phyloP scores from a whole-genome alignment of 2,797 vertebrate species.

The Petrocephalus schoutedeni region DNA sequence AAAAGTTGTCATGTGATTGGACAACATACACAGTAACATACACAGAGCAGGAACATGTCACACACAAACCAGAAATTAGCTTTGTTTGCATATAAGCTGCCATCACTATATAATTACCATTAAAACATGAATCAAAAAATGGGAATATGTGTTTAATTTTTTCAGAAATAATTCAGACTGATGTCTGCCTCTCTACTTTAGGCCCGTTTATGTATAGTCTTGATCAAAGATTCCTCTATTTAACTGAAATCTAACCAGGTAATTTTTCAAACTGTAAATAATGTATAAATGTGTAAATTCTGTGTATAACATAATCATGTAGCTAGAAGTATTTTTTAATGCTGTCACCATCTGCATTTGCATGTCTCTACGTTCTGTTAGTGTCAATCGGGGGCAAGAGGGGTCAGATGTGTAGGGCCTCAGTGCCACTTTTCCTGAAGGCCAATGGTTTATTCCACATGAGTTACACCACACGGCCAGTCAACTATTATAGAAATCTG shows the following conservation, averaged over 20 bases:
- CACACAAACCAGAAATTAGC: slow-evolving; percentile 19
- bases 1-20: slow-evolving; percentile 40
- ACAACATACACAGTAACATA: slow-evolving; percentile 43
- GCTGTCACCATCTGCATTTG: not conserved
- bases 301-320: not conserved
- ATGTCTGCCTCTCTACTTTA: slow-evolving; percentile 15
- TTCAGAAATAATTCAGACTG: slow-evolving; percentile 58
- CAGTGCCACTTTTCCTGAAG: not conserved
- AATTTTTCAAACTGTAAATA: not conserved
- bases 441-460: not conserved
- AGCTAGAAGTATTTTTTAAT: not conserved
- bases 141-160: slow-evolving; percentile 23
- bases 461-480: not conserved
- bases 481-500: not conserved
- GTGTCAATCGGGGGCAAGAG: not conserved
- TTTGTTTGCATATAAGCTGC: not conserved
- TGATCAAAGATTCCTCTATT: not conserved
- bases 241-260: not conserved
- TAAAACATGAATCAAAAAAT: not conserved
- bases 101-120: not conserved
- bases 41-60: slow-evolving; percentile 31
- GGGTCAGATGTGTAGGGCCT: slow-evolving; percentile 1
- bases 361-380: not conserved
- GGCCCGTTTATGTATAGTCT: not conserved
- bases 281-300: not conserved